Evolutionary conservation across 2,113 vertebrate species (phyloP), one percentile per base, ranked within the genome.

Genomic region (Lepus europaeus): DNA sequence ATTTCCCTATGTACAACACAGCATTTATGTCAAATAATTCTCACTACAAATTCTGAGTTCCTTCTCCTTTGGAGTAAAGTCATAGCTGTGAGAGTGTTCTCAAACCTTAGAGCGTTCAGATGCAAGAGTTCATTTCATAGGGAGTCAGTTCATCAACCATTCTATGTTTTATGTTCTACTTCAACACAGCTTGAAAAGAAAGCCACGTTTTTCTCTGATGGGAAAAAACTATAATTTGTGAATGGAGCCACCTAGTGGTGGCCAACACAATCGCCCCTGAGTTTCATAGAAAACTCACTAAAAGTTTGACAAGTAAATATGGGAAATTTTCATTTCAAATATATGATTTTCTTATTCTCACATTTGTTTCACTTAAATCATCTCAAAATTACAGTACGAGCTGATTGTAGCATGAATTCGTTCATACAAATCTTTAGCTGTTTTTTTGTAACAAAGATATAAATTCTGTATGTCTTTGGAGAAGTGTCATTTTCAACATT

Each of bases 211-310:
- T 63, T n/a, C 1, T 4, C 6, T 20, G 27, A 53, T 80, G 31
- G 17, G 14, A 83, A 0, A 1, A 36, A 53, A 49, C 29, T 2
- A 61, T 0, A 22, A 78, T 89, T 92, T 94, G 98, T 91, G 80
- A 63, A 79, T 95, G 97, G 97, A 96, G 98, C 98, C 98, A 98
- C 95, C 98, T 98, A 85, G 98, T 98, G 98, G 97, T 88, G 6
- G 0, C 6, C 1, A 25, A 68, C 19, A 23, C 39, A 0, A 0
- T 59, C 89, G 88, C 69, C 45, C 78, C 72, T 33, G 33, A 63
- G 83, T 90, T 93, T 90, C 72, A 87, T 82, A 56, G 85, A 36
- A 66, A 69, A 85, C 29, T 73, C 76, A 45, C 78, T 51, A 9
- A 74, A 70, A 79, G 74, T 84, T 96, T 51, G 22, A 70, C 36